These are phyloP conservation scores for Anguilla japonica DNA, from an alignment of 2,113 vertebrate genomes.

Conservation along the genomic window DNA sequence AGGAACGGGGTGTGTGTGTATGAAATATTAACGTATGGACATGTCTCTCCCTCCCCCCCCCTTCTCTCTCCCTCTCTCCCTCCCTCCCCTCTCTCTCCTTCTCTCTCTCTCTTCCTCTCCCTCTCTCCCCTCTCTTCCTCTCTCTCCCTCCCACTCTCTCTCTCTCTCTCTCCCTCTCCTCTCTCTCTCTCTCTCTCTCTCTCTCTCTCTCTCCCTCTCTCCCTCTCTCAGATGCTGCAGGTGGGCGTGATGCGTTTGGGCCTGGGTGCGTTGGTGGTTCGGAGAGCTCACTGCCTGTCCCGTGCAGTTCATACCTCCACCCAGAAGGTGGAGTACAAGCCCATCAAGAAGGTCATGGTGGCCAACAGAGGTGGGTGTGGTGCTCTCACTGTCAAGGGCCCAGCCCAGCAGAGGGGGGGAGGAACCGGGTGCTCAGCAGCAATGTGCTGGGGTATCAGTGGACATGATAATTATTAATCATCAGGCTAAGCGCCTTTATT, in stretches of 20 bases:
- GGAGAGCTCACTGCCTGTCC: conserved; percentile 56
- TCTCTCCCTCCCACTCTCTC: background rate
- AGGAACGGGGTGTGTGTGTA: no score
- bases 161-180: background rate
- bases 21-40: no score
- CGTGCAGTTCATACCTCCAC: conserved; percentile 64
- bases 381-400: background rate
- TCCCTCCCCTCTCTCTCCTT: background rate
- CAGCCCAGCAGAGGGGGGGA: no score
- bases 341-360: conserved; percentile 92
- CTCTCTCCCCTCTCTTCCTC: background rate
- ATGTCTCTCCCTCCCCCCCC: no score
- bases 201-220: background rate
- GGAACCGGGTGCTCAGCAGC: no score
- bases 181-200: background rate
- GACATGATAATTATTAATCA: no score
- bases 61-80: background rate
- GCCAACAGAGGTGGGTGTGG: conserved; percentile 75
- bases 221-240: conserved; percentile 59
- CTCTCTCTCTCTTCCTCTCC: background rate
- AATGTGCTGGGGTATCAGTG: no score
- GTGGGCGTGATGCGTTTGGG: conserved; percentile 53
- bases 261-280: conserved; percentile 68
- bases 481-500: no score
- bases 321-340: conserved; percentile 72